These are phyloP conservation scores for Thomomys bottae DNA, from an alignment of 2,113 vertebrate species.

Conservation along the genomic window DNA sequence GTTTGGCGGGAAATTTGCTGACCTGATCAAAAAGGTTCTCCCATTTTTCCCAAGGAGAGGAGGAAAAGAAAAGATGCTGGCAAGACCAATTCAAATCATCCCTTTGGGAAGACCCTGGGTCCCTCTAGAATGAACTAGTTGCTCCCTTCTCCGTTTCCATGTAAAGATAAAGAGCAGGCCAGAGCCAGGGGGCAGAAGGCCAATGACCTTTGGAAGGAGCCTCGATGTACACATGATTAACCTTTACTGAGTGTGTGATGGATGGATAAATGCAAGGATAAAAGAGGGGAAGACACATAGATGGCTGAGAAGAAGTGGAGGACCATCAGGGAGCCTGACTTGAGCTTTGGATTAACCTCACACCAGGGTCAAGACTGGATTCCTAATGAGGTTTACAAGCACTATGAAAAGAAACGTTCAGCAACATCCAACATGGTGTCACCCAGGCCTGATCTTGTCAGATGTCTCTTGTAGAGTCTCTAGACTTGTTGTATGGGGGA, in stretches of 20 bases:
- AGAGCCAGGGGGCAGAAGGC: neutral
- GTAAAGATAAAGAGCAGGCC: neutral
- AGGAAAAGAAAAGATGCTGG: neutral
- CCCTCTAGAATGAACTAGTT: neutral
- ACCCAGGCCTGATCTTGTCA: neutral
- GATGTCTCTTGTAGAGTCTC: neutral
- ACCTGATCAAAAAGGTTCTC: neutral
- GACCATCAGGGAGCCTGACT: neutral
- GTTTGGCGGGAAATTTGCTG: slow-evolving; percentile 48
- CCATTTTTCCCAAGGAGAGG: neutral
- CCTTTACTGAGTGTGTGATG: neutral
- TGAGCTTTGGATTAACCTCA: slow-evolving; percentile 4
- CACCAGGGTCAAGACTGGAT: neutral
- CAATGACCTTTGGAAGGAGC: neutral
- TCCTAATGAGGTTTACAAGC: neutral
- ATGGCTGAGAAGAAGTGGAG: neutral
- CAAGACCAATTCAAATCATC: neutral
- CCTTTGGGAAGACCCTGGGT: neutral
- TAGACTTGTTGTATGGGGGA: neutral
- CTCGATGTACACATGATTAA: neutral
- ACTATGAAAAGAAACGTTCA: neutral
- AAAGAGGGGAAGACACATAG: neutral
- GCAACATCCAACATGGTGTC: neutral
- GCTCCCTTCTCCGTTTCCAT: neutral
- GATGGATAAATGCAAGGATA: neutral